A percentile compares a stretch with the other conserved stretches of the same genome.
phyloP scores from a whole-genome alignment of 2,113 vertebrate genomes.

The Noturus placidus region DNA sequence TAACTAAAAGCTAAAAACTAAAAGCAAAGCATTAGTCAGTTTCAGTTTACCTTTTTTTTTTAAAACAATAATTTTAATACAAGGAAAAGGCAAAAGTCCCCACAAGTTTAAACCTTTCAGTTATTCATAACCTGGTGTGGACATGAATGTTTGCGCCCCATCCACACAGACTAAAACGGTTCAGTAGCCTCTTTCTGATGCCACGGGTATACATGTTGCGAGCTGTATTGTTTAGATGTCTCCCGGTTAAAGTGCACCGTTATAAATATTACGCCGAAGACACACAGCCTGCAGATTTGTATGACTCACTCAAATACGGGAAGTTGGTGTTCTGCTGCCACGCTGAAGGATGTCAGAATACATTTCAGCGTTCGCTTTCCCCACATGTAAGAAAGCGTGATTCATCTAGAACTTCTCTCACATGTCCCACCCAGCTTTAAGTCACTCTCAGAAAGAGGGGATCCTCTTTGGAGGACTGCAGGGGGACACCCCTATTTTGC shows the following conservation, averaged over 20 bases:
- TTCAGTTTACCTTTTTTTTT: neutral
- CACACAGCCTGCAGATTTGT: neutral
- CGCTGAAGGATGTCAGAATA: slow-evolving; percentile 22
- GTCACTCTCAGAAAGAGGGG: slow-evolving; percentile 64
- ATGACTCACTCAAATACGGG: slow-evolving; percentile 50
- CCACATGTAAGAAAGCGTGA: slow-evolving; percentile 56
- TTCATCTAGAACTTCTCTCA: slow-evolving; percentile 44
- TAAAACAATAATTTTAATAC: neutral
- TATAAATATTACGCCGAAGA: neutral
- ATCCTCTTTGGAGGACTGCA: slow-evolving; percentile 71
- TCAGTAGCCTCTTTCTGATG: too few relatives aligned
- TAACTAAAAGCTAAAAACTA: neutral
- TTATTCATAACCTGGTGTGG: neutral
- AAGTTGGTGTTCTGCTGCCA: slow-evolving; percentile 35
- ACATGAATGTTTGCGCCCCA: neutral
- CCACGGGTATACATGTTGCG: neutral
- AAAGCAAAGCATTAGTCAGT: neutral
- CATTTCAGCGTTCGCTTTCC: slow-evolving; percentile 39
- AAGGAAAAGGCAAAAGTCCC: neutral
- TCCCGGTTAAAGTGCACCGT: neutral
- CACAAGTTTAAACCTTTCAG: neutral
- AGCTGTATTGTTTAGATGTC: neutral
- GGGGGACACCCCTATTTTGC: slow-evolving; percentile 58
- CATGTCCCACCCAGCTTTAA: slow-evolving; percentile 53
- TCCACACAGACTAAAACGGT: neutral